Base-by-base conservation (phyloP, 2,888 invertebrate species). In the Panopea generosa region DNA sequence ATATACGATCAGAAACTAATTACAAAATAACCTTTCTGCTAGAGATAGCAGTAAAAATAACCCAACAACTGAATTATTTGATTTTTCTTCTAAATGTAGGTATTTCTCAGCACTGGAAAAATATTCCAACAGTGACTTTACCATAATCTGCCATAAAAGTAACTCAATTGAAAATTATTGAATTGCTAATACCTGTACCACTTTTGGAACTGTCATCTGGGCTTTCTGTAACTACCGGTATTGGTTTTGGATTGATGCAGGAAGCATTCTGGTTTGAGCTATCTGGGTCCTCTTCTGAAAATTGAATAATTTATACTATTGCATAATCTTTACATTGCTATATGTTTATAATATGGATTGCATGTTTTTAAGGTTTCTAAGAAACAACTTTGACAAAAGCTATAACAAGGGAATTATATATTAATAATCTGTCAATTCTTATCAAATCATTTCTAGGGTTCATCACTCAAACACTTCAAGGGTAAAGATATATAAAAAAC, bases 81-180 rank as follows among this genome's bases (percentile, higher is more conserved):
- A 40, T 40, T 40, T 40, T 40, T 40, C 40, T 40, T 40, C 40
- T 40, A 40, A 40, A 40, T 40, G 40, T 40, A 40, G 40, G 40
- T 40, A 40, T 40, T 40, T 40, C 40, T 40, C 40, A 40, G 40
- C 40, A 40, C 40, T 40, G 40, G 40, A 40, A 40, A 40, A 40
- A 40, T 40, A 40, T 40, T 40, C 40, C 40, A 40, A 40, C 40
- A 40, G 40, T 40, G 40, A 40, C 40, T 40, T 40, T 40, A 40
- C 40, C 40, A 40, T 40, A 40, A 40, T 40, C 40, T 40, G 40
- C 40, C 40, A 40, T 40, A 40, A 40, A 40, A 40, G 7, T 40
- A 40, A 40, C 40, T 40, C 40, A 40, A 40, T 40, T 40, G 40
- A 40, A 40, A n/a, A 40, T 40, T 40, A 40, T 40, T 40, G 40